Evolutionary conservation across 2,113 vertebrate species (phyloP).

Genomic region (Sphaerodactylus townsendi): DNA sequence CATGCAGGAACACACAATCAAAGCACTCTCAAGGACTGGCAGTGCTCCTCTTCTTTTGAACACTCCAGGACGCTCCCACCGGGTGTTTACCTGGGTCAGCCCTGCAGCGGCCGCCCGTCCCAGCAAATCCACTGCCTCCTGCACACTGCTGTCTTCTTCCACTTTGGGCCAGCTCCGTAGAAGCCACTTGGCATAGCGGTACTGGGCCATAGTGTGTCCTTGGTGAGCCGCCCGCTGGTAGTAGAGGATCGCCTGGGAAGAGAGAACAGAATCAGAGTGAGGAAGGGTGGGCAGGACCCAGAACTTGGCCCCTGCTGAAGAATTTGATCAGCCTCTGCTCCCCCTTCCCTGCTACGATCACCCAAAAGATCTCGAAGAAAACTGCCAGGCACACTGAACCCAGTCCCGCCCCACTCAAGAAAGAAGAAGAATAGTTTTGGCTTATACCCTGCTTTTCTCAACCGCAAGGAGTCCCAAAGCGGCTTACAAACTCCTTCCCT

Average conservation of each 20-base stretch:
- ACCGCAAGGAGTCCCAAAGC: no score
- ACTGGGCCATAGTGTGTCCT: constrained; percentile 87
- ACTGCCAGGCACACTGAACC: background rate
- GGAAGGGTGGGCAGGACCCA: background rate
- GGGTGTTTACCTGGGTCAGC: constrained; percentile 79
- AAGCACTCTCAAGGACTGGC: no score
- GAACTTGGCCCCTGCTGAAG: background rate
- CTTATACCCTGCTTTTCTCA: no score
- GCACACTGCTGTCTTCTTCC: constrained; percentile 43
- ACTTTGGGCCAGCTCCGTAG: constrained; percentile 69
- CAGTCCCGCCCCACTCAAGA: background rate
- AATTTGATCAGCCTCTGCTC: background rate
- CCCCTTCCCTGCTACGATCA: background rate
- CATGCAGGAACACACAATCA: no score
- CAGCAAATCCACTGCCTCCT: constrained; percentile 76
- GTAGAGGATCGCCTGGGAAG: constrained; percentile 81
- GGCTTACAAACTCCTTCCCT: no score
- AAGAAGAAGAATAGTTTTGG: no score
- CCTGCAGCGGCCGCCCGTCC: constrained; percentile 81
- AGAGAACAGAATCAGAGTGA: background rate
- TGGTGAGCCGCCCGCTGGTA: constrained; percentile 81
- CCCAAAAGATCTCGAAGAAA: background rate
- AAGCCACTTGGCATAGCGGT: constrained; percentile 84
- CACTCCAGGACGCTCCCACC: accelerated
- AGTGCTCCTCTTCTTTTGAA: background rate